Conservation (phyloP, 2,888 invertebrate genomes). For the Epistrophe grossulariae region DNA sequence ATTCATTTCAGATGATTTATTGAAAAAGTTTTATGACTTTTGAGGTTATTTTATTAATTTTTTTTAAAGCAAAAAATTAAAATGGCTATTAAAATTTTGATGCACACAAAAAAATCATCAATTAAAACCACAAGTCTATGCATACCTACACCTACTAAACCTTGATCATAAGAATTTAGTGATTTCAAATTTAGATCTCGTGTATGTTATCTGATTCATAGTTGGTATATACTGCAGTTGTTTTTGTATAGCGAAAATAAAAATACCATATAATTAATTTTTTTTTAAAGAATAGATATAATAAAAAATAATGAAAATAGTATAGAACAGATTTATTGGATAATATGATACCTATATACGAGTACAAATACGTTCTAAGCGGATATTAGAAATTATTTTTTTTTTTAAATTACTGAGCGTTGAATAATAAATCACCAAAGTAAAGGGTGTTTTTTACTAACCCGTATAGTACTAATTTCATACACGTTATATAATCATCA, state of each 20-base stretch:
- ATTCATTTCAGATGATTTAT: background rate
- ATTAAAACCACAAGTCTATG: background rate
- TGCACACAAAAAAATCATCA: background rate
- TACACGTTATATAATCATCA: no score
- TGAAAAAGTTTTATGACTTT: background rate
- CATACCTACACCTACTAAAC: background rate
- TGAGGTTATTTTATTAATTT: background rate
- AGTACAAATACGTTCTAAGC: no score
- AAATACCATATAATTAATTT: background rate
- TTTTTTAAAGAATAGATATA: background rate
- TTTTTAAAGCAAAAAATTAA: background rate
- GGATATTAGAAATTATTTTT: no score
- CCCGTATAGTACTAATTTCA: no score
- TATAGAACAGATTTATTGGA: background rate
- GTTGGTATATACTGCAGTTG: background rate
- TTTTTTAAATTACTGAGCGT: no score
- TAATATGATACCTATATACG: no score
- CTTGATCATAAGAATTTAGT: background rate
- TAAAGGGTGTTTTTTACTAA: no score
- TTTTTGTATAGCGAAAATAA: background rate
- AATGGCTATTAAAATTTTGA: background rate
- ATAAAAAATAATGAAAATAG: background rate
- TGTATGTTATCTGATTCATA: conserved; percentile 20
- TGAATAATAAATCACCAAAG: no score
- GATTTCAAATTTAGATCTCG: conserved; percentile 2